A percentile compares a stretch with the other conserved stretches of the same genome.
Conservation (phyloP, 2,888 invertebrate genomes). For the Acanthopleura granulata region DNA sequence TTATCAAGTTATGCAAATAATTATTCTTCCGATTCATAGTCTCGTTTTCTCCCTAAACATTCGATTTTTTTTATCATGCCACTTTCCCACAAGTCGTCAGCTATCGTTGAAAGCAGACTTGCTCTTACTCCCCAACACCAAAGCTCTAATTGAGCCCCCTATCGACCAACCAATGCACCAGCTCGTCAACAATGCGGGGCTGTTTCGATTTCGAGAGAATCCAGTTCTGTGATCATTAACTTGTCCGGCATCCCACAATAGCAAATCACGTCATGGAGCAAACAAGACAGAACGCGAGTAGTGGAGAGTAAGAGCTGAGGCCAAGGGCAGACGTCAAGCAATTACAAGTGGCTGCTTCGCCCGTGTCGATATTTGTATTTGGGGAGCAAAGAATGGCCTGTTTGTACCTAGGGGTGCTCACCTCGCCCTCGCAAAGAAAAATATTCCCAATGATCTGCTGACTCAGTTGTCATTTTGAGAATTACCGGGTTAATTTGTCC, state of each 20-base stretch:
- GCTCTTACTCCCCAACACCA: not conserved
- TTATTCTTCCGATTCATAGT: not conserved
- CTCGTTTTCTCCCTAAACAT: not conserved
- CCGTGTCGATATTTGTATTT: not conserved
- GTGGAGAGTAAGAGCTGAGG: not conserved
- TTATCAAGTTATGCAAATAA: slow-evolving; percentile 1
- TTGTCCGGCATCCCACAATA: not conserved
- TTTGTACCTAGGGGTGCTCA: not conserved
- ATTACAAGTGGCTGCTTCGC: not conserved
- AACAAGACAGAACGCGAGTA: not conserved
- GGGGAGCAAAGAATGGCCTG: not conserved
- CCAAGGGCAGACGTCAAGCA: slow-evolving; percentile 6
- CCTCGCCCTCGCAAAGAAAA: not conserved
- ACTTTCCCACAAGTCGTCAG: not conserved
- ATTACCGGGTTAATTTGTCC: no score
- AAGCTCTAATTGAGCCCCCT: not conserved
- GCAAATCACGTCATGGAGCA: not conserved
- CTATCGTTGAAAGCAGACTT: not conserved
- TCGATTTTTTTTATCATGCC: not conserved
- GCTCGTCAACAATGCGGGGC: slow-evolving; percentile 8
- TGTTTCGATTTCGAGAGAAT: not conserved
- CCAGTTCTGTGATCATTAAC: not conserved
- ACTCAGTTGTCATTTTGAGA: no score
- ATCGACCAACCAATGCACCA: not conserved
- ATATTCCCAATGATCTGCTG: not conserved